Evolutionary conservation across 2,797 vertebrate species (phyloP), one percentile per base, ranked within the genome.

Genomic region (Spinibarbus caldwelli): DNA sequence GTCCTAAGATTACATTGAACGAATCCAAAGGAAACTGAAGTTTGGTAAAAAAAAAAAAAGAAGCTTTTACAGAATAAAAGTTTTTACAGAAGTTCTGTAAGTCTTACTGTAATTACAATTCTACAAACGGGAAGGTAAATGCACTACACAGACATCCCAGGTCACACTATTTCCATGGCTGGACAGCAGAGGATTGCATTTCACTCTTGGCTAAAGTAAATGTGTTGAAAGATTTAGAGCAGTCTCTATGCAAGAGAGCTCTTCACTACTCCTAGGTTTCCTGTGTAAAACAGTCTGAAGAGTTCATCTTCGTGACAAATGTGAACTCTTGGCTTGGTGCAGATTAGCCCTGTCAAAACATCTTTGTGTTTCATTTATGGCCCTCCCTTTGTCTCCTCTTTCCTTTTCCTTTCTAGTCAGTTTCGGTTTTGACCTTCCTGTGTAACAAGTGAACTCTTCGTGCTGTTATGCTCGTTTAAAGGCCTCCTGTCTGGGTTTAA

Each of bases 281-380:
- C 59, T 59, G 59, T 54, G 62, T 78, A 72, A 66, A 77, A 78
- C 34, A 17, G 52, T 8, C 54, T 78, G 62, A 78, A 62, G 68
- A 85, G 36, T 36, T 72, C 29, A 71, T 78, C 67, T 62, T 41
- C 19, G 4, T 82, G 66, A 43, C 73, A 19, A 41, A 85, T 67
- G 57, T 36, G 70, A 83, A 68, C 77, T 73, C n/a, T 76, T 83
- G 70, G 68, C 76, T 26, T n/a, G 4, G 10, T n/a, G 79, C 64
- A 85, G 80, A 85, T 68, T 82, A 83, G 80, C 52, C 54, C 47
- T 78, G 75, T 78, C 80, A 73, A 72, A 79, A 77, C 75, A 83
- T 66, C 19, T 85, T 72, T 82, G 80, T 81, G 38, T 71, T 62
- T 85, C 62, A 67, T 85, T 79, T 54, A 73, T 38, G n/a, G 54